Evolutionary conservation across 2,113 vertebrate species (phyloP).

Genomic region (Rhabdornis inornatus): DNA sequence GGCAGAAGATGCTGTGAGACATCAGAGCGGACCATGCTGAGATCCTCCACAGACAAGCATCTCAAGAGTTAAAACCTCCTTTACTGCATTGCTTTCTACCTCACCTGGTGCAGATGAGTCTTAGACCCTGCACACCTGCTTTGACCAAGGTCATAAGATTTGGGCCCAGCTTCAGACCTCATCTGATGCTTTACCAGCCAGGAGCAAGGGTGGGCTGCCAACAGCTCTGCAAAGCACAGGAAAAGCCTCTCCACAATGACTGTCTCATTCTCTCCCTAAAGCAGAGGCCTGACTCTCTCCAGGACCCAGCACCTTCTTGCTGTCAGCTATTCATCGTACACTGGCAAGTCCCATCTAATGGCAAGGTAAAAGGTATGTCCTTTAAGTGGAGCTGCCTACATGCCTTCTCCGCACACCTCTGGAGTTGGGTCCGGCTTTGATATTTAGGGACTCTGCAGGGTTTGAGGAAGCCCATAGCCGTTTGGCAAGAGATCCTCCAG

Average conservation of each 20-base stretch:
- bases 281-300: neutral
- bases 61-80: neutral
- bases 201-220: neutral
- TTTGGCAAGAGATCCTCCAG: neutral
- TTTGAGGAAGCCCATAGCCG: neutral
- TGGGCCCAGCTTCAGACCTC: neutral
- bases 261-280: neutral
- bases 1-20: neutral
- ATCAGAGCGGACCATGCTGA: neutral
- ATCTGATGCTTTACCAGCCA: neutral
- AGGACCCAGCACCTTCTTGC: neutral
- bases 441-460: neutral
- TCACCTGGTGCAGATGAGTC: neutral
- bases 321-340: neutral
- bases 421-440: neutral
- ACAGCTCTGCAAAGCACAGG: neutral
- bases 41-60: neutral
- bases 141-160: neutral
- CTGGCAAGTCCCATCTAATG: neutral
- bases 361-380: neutral
- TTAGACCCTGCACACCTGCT: neutral
- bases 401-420: neutral
- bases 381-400: neutral
- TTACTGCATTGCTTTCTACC: neutral
- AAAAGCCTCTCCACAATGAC: neutral